These are phyloP conservation scores for Tetrao urogallus DNA, from an alignment of 2,113 vertebrate species.

Conservation along the genomic window DNA sequence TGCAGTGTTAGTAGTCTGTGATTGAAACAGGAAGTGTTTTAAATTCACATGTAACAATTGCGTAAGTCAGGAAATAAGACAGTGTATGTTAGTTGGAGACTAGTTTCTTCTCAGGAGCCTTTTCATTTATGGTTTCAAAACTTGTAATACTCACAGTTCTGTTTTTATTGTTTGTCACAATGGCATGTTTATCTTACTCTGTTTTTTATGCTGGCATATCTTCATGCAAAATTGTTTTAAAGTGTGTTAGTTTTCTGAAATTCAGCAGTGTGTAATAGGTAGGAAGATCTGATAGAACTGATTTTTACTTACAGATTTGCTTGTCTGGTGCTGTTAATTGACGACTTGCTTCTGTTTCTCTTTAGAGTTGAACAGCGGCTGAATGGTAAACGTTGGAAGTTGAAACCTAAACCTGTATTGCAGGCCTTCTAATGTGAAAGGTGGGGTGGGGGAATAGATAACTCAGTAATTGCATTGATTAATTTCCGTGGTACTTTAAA, in stretches of 20 bases:
- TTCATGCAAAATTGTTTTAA: not conserved
- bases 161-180: not conserved
- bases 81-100: not conserved
- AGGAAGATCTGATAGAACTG: not conserved
- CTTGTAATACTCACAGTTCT: not conserved
- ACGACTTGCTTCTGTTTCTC: not conserved
- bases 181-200: not conserved
- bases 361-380: not conserved
- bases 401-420: not conserved
- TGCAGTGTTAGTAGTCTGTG: not conserved
- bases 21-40: slow-evolving; percentile 23
- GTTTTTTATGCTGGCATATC: not conserved
- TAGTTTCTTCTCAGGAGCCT: not conserved
- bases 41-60: not conserved
- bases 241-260: not conserved
- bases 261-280: not conserved
- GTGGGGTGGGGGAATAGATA: not conserved
- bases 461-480: not conserved
- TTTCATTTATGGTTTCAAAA: not conserved
- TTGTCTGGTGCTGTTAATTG: not conserved
- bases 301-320: not conserved
- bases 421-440: not conserved
- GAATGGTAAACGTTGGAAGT: not conserved
- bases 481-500: not conserved
- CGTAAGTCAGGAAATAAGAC: not conserved